A percentile compares a stretch with the other conserved stretches of the same genome.
These are phyloP conservation scores for Eurosta solidaginis DNA, from an alignment of 1,140 invertebrate species.

Conservation along the genomic window DNA sequence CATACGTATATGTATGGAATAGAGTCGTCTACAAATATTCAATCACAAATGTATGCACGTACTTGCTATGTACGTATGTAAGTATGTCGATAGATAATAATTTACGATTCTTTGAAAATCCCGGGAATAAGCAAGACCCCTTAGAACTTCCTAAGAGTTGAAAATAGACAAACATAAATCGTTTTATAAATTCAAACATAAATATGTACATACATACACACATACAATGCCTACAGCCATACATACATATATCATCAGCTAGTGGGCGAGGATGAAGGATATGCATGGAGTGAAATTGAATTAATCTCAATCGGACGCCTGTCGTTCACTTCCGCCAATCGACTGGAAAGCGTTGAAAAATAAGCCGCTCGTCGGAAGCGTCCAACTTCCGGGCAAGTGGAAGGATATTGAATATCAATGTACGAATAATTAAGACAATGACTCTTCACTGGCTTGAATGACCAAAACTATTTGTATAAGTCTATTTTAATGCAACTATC, in stretches of 20 bases:
- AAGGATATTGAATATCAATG: not conserved
- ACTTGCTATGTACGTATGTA: not conserved
- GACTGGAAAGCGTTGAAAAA: not conserved
- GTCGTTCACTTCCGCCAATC: constrained; percentile 45
- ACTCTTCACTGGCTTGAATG: not conserved
- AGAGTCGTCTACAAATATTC: not conserved
- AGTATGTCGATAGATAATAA: not conserved
- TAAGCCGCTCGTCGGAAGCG: constrained; percentile 4
- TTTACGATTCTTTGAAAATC: not conserved
- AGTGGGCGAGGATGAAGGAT: constrained; percentile 21
- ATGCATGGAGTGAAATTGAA: constrained; percentile 51
- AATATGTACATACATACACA: not conserved
- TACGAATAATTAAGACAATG: not conserved
- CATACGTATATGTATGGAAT: not conserved
- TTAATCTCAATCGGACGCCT: constrained; percentile 61
- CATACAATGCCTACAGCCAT: no score
- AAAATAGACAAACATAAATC: no score
- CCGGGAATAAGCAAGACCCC: not conserved
- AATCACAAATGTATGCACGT: not conserved
- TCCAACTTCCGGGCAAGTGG: constrained; percentile 10
- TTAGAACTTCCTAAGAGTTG: not conserved
- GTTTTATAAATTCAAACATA: not conserved
- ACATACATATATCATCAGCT: no score
- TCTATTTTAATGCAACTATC: not conserved
- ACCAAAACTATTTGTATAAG: not conserved